Base-by-base conservation (phyloP, 2,113 vertebrate genomes). In the Thunnus maccoyii region DNA sequence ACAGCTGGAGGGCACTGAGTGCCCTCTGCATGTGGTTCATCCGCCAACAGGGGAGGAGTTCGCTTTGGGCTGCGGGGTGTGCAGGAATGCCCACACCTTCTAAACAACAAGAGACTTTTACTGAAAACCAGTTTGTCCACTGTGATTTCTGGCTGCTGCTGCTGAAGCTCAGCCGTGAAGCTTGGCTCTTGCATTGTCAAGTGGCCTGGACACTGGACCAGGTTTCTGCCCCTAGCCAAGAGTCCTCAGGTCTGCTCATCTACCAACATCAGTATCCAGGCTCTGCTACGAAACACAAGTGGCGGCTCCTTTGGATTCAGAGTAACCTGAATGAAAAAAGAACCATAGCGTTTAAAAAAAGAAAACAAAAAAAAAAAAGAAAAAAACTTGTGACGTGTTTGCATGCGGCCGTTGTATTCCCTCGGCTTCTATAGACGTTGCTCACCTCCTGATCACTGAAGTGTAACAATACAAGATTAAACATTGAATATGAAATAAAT, bases 21-120 rank as follows among this genome's bases (percentile, higher is more conserved):
- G 98, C 89, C 98, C 98, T 30, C 95, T 99, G 93, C 98, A 99
- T 76, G 98, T 99, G 90, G 97, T 98, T 72, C 98, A 99, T 85
- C 98, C 98, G 27, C 96, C 97, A 52, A 99, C 98, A 0, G 98
- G 98, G 73, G 98, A 99, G 92, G 98, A 99, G 91, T 99, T 99
- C 91, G 98, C 98, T 78, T 93, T 99, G 89, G 98, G 98, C 71
- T 99, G 98, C 80, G 98, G 98, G 61, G 98, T 99, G 86, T 99
- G 98, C 95, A 97, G 98, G 95, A 99, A 99, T 81, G 98, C 98
- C 78, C 98, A 99, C 94, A 99, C 98, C 66, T 99, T 99, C 94
- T 99, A 97, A 96, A 94, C 72, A 3, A 60, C 71, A 60, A 18
- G 58, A 93, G 89, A 86, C 84, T 62, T 76, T 36, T 30, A 86